These are phyloP conservation scores for Oreochromis niloticus DNA, from an alignment of 2,113 vertebrate species.

Conservation along the genomic window DNA sequence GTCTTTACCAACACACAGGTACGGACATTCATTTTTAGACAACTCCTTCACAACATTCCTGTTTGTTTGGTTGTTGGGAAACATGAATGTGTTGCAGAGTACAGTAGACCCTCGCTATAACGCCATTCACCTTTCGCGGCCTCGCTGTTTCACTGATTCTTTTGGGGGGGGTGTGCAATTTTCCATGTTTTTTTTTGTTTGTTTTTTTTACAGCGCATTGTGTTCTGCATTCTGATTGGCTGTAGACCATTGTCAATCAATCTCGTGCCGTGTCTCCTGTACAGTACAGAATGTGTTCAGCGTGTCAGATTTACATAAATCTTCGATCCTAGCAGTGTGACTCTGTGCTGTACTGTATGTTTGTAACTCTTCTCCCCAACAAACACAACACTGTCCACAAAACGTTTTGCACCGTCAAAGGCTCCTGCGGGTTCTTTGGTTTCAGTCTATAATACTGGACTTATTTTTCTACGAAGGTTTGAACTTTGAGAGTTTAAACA, in stretches of 20 bases:
- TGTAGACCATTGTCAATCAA: background rate
- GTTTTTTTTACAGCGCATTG: background rate
- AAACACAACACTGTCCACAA: background rate
- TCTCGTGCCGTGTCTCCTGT: background rate
- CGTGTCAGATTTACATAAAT: background rate
- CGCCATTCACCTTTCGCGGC: background rate
- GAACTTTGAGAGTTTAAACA: background rate
- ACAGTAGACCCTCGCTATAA: background rate
- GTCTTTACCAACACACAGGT: background rate
- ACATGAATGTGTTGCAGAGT: background rate
- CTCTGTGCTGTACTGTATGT: background rate
- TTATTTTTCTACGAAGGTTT: background rate
- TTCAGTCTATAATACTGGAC: background rate
- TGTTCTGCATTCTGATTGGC: background rate
- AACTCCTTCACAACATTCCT: background rate
- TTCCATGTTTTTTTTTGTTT: background rate
- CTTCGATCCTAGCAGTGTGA: background rate
- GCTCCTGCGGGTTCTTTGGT: background rate
- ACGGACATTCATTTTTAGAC: background rate
- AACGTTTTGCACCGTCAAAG: background rate
- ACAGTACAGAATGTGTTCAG: accelerated
- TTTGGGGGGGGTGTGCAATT: background rate
- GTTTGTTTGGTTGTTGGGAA: background rate
- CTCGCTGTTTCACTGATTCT: background rate
- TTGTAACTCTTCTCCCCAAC: background rate